phyloP scores from a whole-genome alignment of 2,888 invertebrate species.

The Baccha elongata region DNA sequence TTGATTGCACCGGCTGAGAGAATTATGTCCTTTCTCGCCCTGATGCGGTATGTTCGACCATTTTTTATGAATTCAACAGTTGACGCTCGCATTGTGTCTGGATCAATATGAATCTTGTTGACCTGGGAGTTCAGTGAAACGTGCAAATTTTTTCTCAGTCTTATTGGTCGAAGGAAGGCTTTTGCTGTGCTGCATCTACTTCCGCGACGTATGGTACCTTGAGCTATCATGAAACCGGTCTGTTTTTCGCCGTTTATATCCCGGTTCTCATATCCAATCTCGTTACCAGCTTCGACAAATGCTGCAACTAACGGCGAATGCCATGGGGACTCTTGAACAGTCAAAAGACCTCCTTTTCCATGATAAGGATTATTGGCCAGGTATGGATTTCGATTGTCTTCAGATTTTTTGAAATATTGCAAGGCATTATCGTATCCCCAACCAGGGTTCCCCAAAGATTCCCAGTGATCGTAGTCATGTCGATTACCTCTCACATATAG shows the following conservation, averaged over 20 bases:
- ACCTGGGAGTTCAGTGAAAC: conserved; percentile 91
- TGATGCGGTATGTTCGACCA: conserved; percentile 87
- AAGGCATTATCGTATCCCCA: conserved; percentile 94
- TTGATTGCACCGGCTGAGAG: conserved; percentile 95
- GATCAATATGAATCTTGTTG: conserved; percentile 89
- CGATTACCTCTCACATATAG: conserved; percentile 93
- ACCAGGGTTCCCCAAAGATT: conserved; percentile 91
- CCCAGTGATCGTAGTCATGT: conserved; percentile 95
- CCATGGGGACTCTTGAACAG: conserved; percentile 93
- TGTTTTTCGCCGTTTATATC: conserved; percentile 92
- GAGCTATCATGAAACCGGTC: conserved; percentile 92
- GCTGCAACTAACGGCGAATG: conserved; percentile 91
- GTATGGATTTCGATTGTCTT: conserved; percentile 94
- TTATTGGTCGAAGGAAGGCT: conserved; percentile 91
- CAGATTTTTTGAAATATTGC: conserved; percentile 94
- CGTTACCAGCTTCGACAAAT: conserved; percentile 91
- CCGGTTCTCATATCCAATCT: conserved; percentile 92
- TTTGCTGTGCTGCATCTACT: conserved; percentile 94
- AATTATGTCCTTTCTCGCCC: conserved; percentile 92
- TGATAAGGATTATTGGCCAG: conserved; percentile 86
- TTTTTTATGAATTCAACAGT: conserved; percentile 91
- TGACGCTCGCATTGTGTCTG: conserved; percentile 88
- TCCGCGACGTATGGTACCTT: conserved; percentile 90
- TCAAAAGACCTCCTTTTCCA: conserved; percentile 88
- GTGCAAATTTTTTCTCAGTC: conserved; percentile 90